Evolutionary conservation across 92 coral and sea anemone species (phyloP).

Genomic region (Zoanthus sociatus): DNA sequence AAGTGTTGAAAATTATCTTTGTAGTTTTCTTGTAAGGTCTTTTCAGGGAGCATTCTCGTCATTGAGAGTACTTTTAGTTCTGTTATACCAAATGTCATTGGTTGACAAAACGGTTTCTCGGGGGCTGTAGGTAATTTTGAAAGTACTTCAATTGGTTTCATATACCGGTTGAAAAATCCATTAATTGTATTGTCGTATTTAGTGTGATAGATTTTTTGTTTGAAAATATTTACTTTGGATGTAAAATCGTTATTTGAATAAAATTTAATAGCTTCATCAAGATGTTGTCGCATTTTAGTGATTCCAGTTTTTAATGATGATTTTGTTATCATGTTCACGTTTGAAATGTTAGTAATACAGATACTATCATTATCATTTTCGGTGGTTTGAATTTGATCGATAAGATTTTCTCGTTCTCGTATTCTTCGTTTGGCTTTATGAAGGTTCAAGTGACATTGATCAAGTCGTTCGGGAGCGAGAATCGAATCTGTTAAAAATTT

Average conservation of each 20-base stretch:
- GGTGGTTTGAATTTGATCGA: not conserved
- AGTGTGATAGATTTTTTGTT: not conserved
- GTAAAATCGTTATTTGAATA: not conserved
- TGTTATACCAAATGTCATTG: constrained; percentile 8
- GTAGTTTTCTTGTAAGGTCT: too few relatives aligned
- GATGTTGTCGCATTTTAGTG: not conserved
- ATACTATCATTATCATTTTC: not conserved
- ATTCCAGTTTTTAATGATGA: not conserved
- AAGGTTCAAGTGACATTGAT: constrained; percentile 2
- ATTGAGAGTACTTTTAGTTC: constrained; percentile 1
- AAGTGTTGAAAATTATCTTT: too few relatives aligned
- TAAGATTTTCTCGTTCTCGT: constrained; percentile 18
- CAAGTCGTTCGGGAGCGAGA: constrained; percentile 6
- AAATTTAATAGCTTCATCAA: not conserved
- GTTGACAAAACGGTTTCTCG: not conserved
- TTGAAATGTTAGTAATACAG: not conserved
- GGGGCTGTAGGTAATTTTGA: not conserved
- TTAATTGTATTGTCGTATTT: not conserved
- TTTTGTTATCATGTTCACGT: not conserved
- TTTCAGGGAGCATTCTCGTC: not conserved
- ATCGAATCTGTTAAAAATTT: constrained; percentile 3
- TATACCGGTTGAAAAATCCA: constrained; percentile 11
- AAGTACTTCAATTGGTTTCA: constrained; percentile 24
- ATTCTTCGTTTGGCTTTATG: not conserved
- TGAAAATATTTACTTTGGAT: not conserved